phyloP scores from a whole-genome alignment of 2,888 invertebrate genomes.

The Noctua comes region DNA sequence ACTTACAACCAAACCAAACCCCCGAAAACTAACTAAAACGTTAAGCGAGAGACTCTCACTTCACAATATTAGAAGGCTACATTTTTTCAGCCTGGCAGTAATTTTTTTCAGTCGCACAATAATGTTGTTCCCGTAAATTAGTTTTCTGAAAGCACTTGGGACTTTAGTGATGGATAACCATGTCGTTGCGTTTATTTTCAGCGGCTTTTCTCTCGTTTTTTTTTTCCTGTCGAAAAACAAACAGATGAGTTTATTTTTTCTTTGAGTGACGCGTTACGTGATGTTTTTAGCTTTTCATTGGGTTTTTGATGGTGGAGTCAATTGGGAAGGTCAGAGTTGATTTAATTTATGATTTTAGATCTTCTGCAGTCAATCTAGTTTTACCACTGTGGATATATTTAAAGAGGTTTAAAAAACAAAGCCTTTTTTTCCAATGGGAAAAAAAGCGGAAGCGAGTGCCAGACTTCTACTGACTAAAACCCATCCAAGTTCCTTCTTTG shows the following conservation, averaged over 20 bases:
- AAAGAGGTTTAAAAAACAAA: no score
- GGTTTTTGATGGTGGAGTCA: neutral
- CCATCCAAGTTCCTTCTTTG: no score
- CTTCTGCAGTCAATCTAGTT: neutral
- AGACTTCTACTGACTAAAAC: no score
- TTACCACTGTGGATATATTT: neutral
- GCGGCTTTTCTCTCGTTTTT: constrained; percentile 22
- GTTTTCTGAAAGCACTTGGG: constrained; percentile 68
- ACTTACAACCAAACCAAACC: neutral
- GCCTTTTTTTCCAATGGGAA: no score
- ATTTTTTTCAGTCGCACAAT: constrained; percentile 62
- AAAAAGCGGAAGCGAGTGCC: no score
- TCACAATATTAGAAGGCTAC: constrained; percentile 36
- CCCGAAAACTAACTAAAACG: constrained; percentile 7
- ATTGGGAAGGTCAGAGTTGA: neutral
- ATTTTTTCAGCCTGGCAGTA: constrained; percentile 49
- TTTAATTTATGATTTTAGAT: neutral
- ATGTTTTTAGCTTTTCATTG: constrained; percentile 20
- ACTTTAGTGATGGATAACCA: constrained; percentile 68
- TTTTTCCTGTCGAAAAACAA: constrained; percentile 37
- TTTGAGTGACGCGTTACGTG: constrained; percentile 49
- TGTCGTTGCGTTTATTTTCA: constrained; percentile 56
- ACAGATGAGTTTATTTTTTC: constrained; percentile 54
- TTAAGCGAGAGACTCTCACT: constrained; percentile 10
- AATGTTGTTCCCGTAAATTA: constrained; percentile 69